Conservation (phyloP, 2,888 invertebrate genomes). For the Apeira syringaria region DNA sequence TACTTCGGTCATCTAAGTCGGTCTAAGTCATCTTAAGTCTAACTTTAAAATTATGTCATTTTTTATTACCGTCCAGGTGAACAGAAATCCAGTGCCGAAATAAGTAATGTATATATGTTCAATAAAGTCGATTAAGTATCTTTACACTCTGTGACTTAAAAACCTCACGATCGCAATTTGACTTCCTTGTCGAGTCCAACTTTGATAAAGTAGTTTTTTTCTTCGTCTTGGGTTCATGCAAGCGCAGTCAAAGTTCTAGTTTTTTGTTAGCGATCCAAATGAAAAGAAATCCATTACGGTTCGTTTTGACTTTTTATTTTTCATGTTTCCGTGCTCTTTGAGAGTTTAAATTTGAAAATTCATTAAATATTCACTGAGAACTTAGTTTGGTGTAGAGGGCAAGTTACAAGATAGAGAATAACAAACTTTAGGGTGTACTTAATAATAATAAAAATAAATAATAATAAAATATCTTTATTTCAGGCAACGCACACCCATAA, state of each 20-base stretch:
- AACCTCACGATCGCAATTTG: slow-evolving; percentile 23
- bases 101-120: too few species aligned
- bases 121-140: too few species aligned
- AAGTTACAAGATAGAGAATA: slow-evolving; percentile 9
- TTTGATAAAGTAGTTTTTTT: slow-evolving; percentile 28
- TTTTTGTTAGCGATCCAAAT: slow-evolving; percentile 32
- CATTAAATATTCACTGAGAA: slow-evolving; percentile 11
- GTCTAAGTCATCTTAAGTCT: too few species aligned
- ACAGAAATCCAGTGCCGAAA: too few species aligned
- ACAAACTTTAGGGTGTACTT: too few species aligned
- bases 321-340: slow-evolving; percentile 39
- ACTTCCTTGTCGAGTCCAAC: slow-evolving; percentile 16
- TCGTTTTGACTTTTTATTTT: slow-evolving; percentile 46
- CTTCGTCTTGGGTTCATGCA: slow-evolving; percentile 10
- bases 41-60: too few species aligned
- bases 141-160: slow-evolving; percentile 14
- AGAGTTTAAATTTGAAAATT: slow-evolving; percentile 8
- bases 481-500: too few species aligned
- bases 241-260: slow-evolving; percentile 25
- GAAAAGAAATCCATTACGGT: slow-evolving; percentile 47
- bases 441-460: too few species aligned
- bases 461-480: too few species aligned
- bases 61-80: too few species aligned
- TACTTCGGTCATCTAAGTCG: too few species aligned
- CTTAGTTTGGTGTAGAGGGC: slow-evolving; percentile 11